Evolutionary conservation across 2,888 invertebrate species (phyloP).

Genomic region (Thyatira batis): DNA sequence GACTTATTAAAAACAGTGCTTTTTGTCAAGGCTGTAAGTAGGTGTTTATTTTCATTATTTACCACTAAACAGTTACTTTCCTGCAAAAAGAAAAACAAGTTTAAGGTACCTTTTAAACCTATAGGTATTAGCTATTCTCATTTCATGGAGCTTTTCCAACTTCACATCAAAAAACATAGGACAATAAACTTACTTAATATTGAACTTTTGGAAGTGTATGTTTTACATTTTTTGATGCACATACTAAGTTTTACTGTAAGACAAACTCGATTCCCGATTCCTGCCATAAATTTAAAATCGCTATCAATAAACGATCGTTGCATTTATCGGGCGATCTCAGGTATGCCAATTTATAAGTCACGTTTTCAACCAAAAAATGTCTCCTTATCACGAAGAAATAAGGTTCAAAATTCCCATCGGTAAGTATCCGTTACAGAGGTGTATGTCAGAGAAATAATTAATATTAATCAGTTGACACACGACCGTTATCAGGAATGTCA

Average conservation of each 20-base stretch:
- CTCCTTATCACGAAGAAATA: background rate
- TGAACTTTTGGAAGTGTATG: too few relatives aligned
- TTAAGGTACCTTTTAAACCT: too few relatives aligned
- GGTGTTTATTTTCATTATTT: too few relatives aligned
- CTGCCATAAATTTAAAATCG: constrained; percentile 32
- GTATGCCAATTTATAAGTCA: constrained; percentile 18
- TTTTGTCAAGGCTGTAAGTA: too few relatives aligned
- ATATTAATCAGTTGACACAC: constrained; percentile 47
- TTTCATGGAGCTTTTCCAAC: too few relatives aligned
- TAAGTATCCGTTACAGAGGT: constrained; percentile 11
- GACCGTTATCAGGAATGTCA: constrained; percentile 36
- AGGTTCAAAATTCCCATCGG: constrained; percentile 8
- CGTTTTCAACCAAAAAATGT: background rate
- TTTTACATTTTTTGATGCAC: background rate
- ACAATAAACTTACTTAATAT: too few relatives aligned
- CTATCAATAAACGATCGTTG: constrained; percentile 38
- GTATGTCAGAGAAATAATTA: constrained; percentile 42
- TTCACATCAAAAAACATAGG: too few relatives aligned
- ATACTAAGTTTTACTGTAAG: background rate
- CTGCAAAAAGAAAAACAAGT: too few relatives aligned
- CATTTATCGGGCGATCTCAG: constrained; percentile 33
- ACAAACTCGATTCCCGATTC: constrained; percentile 21
- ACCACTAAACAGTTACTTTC: too few relatives aligned
- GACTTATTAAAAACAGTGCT: too few relatives aligned
- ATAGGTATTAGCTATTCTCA: too few relatives aligned